A percentile compares a stretch with the other conserved stretches of the same genome.
Evolutionary conservation across 2,888 invertebrate genomes (phyloP).

Genomic region (Bombyx huttoni): DNA sequence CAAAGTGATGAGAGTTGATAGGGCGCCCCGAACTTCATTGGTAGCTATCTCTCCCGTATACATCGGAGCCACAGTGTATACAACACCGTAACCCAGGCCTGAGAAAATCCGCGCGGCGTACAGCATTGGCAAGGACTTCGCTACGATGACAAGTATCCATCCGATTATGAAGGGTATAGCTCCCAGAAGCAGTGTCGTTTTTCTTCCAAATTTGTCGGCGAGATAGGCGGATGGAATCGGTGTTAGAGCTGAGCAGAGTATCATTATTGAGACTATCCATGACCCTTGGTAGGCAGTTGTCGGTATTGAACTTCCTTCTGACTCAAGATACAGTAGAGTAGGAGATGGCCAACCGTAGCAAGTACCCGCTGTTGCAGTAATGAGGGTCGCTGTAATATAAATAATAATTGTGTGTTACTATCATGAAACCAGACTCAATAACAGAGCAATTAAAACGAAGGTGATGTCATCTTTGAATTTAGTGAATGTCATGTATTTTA

Average conservation of each 20-base stretch:
- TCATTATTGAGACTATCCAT: constrained; percentile 76
- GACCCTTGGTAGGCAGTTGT: constrained; percentile 67
- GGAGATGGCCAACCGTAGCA: constrained; percentile 76
- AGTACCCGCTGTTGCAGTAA: constrained; percentile 68
- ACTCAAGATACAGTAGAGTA: constrained; percentile 64
- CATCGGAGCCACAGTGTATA: constrained; percentile 75
- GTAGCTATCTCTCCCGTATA: constrained; percentile 76
- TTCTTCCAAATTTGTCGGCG: constrained; percentile 78
- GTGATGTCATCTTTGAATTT: no score
- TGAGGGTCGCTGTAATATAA: constrained; percentile 60
- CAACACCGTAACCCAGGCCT: constrained; percentile 75
- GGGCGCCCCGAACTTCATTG: constrained; percentile 72
- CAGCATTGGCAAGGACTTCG: constrained; percentile 67
- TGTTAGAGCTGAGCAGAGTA: constrained; percentile 75
- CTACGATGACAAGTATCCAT: constrained; percentile 76
- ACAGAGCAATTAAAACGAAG: no score
- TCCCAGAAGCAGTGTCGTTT: constrained; percentile 73
- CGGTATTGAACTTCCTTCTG: constrained; percentile 55
- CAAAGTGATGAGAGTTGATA: constrained; percentile 75
- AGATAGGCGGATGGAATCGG: constrained; percentile 74
- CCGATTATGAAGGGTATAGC: constrained; percentile 74
- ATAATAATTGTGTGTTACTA: constrained; percentile 7
- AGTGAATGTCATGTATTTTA: no score
- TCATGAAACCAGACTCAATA: neutral
- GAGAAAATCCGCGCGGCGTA: constrained; percentile 75